Evolutionary conservation across 2,888 invertebrate genomes (phyloP).

Genomic region (Eledona agricola): DNA sequence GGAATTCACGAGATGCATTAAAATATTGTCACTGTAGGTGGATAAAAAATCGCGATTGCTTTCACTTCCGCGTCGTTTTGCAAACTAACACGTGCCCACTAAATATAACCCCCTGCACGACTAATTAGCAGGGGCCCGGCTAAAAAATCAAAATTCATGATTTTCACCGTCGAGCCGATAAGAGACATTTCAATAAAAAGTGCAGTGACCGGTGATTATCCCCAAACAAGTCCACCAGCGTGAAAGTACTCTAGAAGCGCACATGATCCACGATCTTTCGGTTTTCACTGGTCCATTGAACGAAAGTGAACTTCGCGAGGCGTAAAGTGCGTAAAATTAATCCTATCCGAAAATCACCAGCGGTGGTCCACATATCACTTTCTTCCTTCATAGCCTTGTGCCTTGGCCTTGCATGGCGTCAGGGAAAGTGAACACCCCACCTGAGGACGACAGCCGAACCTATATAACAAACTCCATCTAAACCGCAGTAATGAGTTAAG

Average conservation of each 20-base stretch:
- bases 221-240: constrained; percentile 15
- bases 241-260: constrained; percentile 27
- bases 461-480: constrained; percentile 53
- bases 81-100: too few relatives aligned
- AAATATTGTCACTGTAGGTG: too few relatives aligned
- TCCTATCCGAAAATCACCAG: background rate
- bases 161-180: background rate
- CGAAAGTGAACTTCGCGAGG: background rate
- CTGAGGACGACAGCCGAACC: constrained; percentile 49
- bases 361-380: constrained; percentile 18
- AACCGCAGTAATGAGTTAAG: constrained; percentile 48
- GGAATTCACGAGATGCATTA: too few relatives aligned
- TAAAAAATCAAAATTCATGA: background rate
- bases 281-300: constrained; percentile 18
- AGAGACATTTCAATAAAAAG: constrained; percentile 10
- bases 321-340: constrained; percentile 4
- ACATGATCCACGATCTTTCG: background rate
- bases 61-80: too few relatives aligned
- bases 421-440: constrained; percentile 48
- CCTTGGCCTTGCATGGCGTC: constrained; percentile 51
- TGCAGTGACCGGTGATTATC: constrained; percentile 24
- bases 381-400: constrained; percentile 42
- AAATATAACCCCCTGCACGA: too few relatives aligned
- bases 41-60: too few relatives aligned
- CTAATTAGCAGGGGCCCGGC: background rate